Evolutionary conservation across 2,888 invertebrate genomes (phyloP).

Genomic region (Gibbula magus): DNA sequence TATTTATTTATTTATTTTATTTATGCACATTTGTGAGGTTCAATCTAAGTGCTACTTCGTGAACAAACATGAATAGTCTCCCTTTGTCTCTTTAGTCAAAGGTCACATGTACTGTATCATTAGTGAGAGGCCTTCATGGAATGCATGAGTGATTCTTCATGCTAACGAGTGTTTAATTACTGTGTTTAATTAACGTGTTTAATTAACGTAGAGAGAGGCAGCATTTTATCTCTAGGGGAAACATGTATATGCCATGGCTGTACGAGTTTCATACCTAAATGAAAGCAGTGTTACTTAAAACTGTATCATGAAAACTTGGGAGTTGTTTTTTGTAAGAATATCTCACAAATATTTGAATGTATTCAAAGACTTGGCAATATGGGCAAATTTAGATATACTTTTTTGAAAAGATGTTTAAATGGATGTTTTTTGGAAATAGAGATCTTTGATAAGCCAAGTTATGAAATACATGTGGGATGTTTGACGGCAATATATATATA

Average conservation of each 20-base stretch:
- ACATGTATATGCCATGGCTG: background rate
- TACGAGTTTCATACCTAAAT: background rate
- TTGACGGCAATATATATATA: slow-evolving; percentile 7
- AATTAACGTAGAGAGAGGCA: background rate
- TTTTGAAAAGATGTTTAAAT: too few species aligned
- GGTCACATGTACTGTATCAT: background rate
- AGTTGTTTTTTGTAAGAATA: background rate
- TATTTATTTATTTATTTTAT: too few species aligned
- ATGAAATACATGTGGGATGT: background rate
- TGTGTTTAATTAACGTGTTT: too few species aligned
- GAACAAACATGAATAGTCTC: background rate
- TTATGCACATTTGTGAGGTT: too few species aligned
- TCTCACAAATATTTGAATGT: background rate
- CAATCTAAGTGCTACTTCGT: slow-evolving; percentile 10
- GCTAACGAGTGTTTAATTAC: too few species aligned
- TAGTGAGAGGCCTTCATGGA: background rate
- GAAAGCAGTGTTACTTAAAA: slow-evolving; percentile 16
- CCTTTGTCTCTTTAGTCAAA: background rate
- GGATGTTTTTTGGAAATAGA: background rate
- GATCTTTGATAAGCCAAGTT: background rate
- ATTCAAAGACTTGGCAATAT: background rate
- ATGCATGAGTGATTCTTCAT: too few species aligned
- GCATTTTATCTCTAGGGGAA: background rate
- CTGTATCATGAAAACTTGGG: background rate
- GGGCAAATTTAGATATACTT: too few species aligned